Conservation (phyloP, 2,888 invertebrate genomes). For the Drosophila mayaguana region DNA sequence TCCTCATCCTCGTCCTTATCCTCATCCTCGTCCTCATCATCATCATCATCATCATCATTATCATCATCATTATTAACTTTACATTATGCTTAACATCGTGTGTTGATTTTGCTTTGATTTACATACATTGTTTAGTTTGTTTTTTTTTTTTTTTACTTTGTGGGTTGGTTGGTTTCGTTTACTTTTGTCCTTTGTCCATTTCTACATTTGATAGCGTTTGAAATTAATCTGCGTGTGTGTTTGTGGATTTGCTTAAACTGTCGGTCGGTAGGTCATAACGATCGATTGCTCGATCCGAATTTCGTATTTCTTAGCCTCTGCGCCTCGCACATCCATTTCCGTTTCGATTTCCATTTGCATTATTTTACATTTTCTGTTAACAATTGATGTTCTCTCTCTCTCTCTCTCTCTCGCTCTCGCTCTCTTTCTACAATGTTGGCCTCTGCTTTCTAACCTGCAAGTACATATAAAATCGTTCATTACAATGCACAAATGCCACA, state of each 20-base stretch:
- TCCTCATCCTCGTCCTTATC: too few relatives aligned
- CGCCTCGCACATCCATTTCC: conserved; percentile 6
- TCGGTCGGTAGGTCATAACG: conserved; percentile 59
- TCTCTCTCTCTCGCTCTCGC: conserved; percentile 12
- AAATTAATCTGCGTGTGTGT: conserved; percentile 43
- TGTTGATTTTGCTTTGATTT: conserved; percentile 33
- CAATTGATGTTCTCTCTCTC: conserved; percentile 26
- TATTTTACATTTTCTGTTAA: conserved; percentile 7
- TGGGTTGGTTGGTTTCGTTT: conserved; percentile 74
- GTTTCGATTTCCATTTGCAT: conserved; percentile 3
- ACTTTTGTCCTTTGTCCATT: conserved; percentile 33
- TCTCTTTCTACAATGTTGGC: conserved; percentile 17
- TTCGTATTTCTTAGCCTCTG: conserved; percentile 50
- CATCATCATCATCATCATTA: conserved; percentile 8
- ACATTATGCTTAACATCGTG: conserved; percentile 20
- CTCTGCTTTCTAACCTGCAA: conserved; percentile 37
- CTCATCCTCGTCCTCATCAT: conserved; percentile 19
- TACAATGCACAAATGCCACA: conserved; percentile 5
- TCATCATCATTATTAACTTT: conserved; percentile 25
- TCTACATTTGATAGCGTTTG: conserved; percentile 33
- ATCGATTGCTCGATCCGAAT: conserved; percentile 53
- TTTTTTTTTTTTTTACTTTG: conserved; percentile 31
- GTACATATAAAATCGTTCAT: conserved; percentile 1
- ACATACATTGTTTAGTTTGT: conserved; percentile 18
- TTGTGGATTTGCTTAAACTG: conserved; percentile 52